Evolutionary conservation across 2,888 invertebrate species (phyloP).

Genomic region (Crossocerus cetratus): DNA sequence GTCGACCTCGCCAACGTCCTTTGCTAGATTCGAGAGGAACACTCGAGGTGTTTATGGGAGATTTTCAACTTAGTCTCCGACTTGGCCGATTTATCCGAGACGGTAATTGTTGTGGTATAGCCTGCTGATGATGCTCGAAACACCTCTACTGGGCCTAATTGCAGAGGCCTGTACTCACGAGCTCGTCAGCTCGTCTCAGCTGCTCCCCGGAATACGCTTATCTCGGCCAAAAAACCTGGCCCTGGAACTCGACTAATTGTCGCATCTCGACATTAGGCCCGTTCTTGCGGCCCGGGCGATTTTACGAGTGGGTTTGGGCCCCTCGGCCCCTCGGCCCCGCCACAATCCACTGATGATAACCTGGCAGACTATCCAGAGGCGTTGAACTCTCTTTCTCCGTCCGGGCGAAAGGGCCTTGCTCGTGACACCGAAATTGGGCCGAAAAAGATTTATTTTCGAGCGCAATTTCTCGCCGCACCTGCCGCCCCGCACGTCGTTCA

Average conservation of each 20-base stretch:
- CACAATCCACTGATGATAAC: no score
- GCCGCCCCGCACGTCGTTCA: no score
- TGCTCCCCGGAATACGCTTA: slow-evolving; percentile 40
- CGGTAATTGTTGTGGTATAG: not conserved
- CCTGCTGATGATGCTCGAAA: not conserved
- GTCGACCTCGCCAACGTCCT: not conserved
- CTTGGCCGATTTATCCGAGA: not conserved
- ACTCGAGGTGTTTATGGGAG: not conserved
- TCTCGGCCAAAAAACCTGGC: slow-evolving; percentile 7
- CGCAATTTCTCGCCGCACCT: no score
- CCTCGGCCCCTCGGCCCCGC: not conserved
- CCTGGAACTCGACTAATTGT: slow-evolving; percentile 45
- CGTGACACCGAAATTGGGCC: no score
- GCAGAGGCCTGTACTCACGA: not conserved
- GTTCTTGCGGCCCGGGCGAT: slow-evolving; percentile 5
- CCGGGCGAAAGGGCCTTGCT: no score
- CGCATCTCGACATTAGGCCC: slow-evolving; percentile 21
- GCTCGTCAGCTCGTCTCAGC: slow-evolving; percentile 23
- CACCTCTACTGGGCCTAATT: not conserved
- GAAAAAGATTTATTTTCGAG: no score
- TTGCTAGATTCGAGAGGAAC: no score
- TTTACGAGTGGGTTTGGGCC: slow-evolving; percentile 10
- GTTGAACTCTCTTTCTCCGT: not conserved
- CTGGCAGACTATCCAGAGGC: not conserved
- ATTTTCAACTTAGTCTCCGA: not conserved